Base-by-base conservation (phyloP, 2,797 vertebrate genomes). In the Anabacerthia variegaticeps region DNA sequence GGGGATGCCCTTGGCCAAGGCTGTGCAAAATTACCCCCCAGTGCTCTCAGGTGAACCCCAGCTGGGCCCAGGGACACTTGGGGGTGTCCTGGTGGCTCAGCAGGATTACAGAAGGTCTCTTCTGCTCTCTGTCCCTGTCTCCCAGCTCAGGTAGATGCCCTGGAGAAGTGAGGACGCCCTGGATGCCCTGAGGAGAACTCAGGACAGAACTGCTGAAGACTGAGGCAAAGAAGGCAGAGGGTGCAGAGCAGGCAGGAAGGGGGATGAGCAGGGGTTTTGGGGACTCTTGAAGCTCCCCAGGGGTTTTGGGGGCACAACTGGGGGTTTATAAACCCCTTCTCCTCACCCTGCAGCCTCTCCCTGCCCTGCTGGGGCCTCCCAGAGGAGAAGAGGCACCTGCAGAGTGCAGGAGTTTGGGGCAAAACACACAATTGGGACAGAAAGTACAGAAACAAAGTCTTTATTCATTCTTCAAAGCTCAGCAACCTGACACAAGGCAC, bases 331-430 rank as follows among this genome's bases (percentile, higher is more conserved):
- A 48, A 48, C 24, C 48, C 48, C 48, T 48, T 24, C 48, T 48
- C 48, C 23, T 26, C 8, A 5, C 22, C 48, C 48, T 48, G 12
- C 36, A 28, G 52, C 36, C 24, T 2, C 37, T 39, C 36, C 46
- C 11, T 2, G 0, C 21, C 13, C 8, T 2, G 2, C 54, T 2
- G 10, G 16, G 32, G 24, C 24, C 78, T 37, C 15, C 18, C 2
- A 20, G 39, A 41, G 48, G 46, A 48, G 44, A 17, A 27, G 17
- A 21, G 7, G 26, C 30, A 16, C 46, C 39, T 14, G 30, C 28
- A 19, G 30, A 55, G 52, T 20, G 8, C 27, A 61, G 27, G 27
- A 61, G 27, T 39, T 27, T 0, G 3, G 54, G 59, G 12, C 36
- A 30, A 59, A 52, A 48, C 6, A 65, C n/a, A 20, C 36, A 14